A percentile compares a stretch with the other conserved stretches of the same genome.
Conservation (phyloP, 2,797 vertebrate species). For the Spheniscus humboldti region DNA sequence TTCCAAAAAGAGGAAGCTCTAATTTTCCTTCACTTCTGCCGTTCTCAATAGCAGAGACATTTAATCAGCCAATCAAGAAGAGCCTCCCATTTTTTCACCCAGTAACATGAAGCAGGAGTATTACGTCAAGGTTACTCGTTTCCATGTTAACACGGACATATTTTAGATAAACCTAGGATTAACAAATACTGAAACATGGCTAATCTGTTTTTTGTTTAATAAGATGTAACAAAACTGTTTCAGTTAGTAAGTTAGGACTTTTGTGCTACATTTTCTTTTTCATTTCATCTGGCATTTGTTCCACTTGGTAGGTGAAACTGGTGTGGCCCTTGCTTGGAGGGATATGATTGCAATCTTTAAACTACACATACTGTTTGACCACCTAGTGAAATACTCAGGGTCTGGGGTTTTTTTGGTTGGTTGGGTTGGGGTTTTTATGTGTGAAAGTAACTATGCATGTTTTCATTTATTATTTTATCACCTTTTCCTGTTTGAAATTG, state of each 20-base stretch:
- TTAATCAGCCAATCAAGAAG: not conserved
- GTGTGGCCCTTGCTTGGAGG: not conserved
- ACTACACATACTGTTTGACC: not conserved
- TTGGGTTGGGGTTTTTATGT: not conserved
- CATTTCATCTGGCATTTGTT: not conserved
- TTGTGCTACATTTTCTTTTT: not conserved
- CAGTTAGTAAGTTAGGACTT: not conserved
- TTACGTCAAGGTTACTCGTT: not conserved
- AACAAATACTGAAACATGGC: not conserved
- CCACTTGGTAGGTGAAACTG: not conserved
- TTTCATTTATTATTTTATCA: not conserved
- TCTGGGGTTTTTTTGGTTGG: not conserved
- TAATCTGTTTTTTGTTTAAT: not conserved
- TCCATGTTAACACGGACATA: not conserved
- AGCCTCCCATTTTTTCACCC: not conserved
- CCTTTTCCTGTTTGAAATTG: not conserved
- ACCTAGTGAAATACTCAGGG: not conserved
- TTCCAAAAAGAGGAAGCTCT: not conserved
- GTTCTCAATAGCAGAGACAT: not conserved
- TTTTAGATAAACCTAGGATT: not conserved
- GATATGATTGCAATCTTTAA: not conserved
- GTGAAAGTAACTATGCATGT: not conserved
- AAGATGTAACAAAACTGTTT: not conserved
- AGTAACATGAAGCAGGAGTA: not conserved
- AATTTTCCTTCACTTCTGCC: not conserved